A percentile compares a stretch with the other conserved stretches of the same genome.
phyloP scores from a whole-genome alignment of 2,888 invertebrate genomes.

The Caradrina kadenii region DNA sequence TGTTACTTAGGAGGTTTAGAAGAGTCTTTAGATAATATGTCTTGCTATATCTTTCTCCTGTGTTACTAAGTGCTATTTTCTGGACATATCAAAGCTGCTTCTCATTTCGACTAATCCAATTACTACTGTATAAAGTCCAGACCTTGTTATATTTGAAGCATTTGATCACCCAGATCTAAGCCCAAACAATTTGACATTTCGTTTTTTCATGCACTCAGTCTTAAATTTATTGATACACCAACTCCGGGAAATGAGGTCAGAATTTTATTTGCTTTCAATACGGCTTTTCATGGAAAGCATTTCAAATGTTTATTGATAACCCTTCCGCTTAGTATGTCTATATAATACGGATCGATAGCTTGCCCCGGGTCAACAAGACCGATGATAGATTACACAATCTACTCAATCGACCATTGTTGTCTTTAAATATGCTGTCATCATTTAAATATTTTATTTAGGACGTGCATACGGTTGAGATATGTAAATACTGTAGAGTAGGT shows the following conservation, averaged over 20 bases:
- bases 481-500: not conserved
- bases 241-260: slow-evolving; percentile 18
- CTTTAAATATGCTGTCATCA: slow-evolving; percentile 26
- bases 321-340: slow-evolving; percentile 16
- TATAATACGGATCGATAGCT: slow-evolving; percentile 22
- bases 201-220: slow-evolving; percentile 7
- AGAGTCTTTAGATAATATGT: not conserved
- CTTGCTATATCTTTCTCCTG: not conserved
- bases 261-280: slow-evolving; percentile 3
- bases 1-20: slow-evolving; percentile 1
- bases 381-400: slow-evolving; percentile 39
- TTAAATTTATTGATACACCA: slow-evolving; percentile 6
- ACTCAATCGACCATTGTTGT: slow-evolving; percentile 42
- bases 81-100: not conserved
- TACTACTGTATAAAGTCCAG: too few species aligned
- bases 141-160: slow-evolving; percentile 36
- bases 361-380: slow-evolving; percentile 26
- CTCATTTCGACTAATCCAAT: not conserved
- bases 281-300: slow-evolving; percentile 14
- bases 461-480: not conserved
- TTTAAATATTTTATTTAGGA: slow-evolving; percentile 36
- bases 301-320: slow-evolving; percentile 32
- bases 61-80: not conserved
- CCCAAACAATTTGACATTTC: slow-evolving; percentile 11
- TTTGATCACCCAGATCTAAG: slow-evolving; percentile 9